Evolutionary conservation across 2,113 vertebrate species (phyloP).

Genomic region (Caranx ignobilis): DNA sequence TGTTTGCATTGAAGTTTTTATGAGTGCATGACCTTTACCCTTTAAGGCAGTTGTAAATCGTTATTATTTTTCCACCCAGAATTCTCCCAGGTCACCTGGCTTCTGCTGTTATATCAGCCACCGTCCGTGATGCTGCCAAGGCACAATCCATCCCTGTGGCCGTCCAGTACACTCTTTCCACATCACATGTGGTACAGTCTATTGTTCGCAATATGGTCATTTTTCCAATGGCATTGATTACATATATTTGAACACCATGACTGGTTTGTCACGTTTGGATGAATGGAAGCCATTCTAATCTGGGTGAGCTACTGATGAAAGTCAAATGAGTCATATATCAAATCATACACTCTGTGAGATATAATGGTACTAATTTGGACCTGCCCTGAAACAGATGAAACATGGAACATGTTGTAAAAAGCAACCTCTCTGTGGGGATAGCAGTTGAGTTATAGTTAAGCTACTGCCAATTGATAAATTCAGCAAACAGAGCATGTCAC

Average conservation of each 20-base stretch:
- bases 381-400: not conserved
- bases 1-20: not conserved
- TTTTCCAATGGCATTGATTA: not conserved
- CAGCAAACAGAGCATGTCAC: not conserved
- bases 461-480: conserved; percentile 12
- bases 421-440: not conserved
- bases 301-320: not conserved
- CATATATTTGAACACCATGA: not conserved
- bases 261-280: no score
- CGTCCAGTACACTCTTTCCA: conserved; percentile 82
- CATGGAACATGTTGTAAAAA: not conserved
- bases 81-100: conserved; percentile 65
- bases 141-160: conserved; percentile 77
- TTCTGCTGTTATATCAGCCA: conserved; percentile 84
- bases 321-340: no score
- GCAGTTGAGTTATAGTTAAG: not conserved
- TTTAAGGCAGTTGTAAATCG: not conserved
- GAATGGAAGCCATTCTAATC: not conserved
- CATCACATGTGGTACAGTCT: conserved; percentile 61
- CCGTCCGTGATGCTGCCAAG: conserved; percentile 73
- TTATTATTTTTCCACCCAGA: conserved; percentile 44
- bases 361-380: not conserved
- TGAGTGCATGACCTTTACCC: not conserved
- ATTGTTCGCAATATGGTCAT: not conserved
- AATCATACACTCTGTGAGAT: not conserved